Evolutionary conservation across 2,797 vertebrate species (phyloP), one percentile per base, ranked within the genome.

Genomic region (Acridotheres tristis): DNA sequence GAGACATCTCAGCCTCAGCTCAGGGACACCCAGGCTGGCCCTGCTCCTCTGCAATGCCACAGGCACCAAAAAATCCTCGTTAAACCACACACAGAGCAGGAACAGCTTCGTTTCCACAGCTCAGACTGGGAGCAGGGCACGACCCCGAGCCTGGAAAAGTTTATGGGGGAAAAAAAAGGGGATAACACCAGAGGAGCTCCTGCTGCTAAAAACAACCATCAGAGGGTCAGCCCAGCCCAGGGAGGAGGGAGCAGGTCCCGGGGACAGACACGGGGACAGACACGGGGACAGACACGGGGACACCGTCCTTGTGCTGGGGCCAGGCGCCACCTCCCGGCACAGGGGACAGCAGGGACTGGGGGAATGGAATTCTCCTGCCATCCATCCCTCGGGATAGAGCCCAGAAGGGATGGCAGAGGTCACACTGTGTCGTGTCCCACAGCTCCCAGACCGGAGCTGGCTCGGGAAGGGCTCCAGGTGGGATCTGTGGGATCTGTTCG

Each of bases 311-410:
- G 87, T 4, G 45, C 91, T 84, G 77, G 84, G 82, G 90, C 78
- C 66, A 73, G 67, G 96, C 59, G 92, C 96, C 97, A 96, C 85
- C 96, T 96, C 88, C 94, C 5, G 94, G 96, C 36, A 11, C 77
- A 7, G 59, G 12, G 66, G 34, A 54, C 34, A 63, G 23, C 3
- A 13, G 54, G 79, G 79, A 71, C 10, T 17, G 26, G 50, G 50
- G 27, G 15, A 9, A 25, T 4, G 5, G 34, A 32, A 19, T 3
- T 4, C 30, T 40, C 25, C 62, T 77, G 15, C 26, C 40, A 40
- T 40, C 40, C 40, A 40, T 40, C 40, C 40, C 23, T 38, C 2
- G 0, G 1, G 42, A 42, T 5, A 10, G 7, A 10, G 0, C 40
- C 63, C 34, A 16, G 5, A 19, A 26, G 40, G 17, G 6, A 10